phyloP scores from a whole-genome alignment of 1,140 invertebrate genomes.

The Drosophila insularis region DNA sequence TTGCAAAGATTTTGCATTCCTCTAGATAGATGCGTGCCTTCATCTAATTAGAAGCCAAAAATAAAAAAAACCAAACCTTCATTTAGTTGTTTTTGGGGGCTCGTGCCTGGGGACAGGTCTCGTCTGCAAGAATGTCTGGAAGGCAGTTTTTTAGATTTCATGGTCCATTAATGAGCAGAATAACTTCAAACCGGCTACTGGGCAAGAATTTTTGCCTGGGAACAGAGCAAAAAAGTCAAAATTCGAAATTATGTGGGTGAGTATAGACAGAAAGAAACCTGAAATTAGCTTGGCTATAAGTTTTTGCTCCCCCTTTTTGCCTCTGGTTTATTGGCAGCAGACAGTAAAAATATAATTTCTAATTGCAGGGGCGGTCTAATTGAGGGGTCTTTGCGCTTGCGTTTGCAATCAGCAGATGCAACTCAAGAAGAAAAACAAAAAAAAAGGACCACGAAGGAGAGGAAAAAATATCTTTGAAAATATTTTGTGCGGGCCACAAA shows the following conservation, averaged over 20 bases:
- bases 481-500: slow-evolving; percentile 53
- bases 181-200: slow-evolving; percentile 22
- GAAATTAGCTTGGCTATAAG: slow-evolving; percentile 39
- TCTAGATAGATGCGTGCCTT: slow-evolving; percentile 30
- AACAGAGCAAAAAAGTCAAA: slow-evolving; percentile 53
- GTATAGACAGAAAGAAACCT: slow-evolving; percentile 15
- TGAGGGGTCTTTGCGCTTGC: slow-evolving; percentile 36
- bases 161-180: slow-evolving; percentile 66
- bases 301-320: slow-evolving; percentile 12
- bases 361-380: slow-evolving; percentile 81
- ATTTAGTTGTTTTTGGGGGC: slow-evolving; percentile 39
- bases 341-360: slow-evolving; percentile 46
- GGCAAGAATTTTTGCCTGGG: slow-evolving; percentile 46
- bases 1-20: slow-evolving; percentile 33
- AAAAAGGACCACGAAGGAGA: background rate
- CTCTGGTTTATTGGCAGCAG: slow-evolving; percentile 20
- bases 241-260: slow-evolving; percentile 56
- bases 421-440: slow-evolving; percentile 29
- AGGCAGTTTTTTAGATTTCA: slow-evolving; percentile 70
- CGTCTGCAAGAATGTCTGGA: slow-evolving; percentile 59
- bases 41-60: slow-evolving; percentile 30
- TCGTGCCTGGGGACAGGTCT: slow-evolving; percentile 55
- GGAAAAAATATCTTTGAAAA: slow-evolving; percentile 14
- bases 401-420: slow-evolving; percentile 76
- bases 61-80: slow-evolving; percentile 35